A percentile compares a stretch with the other conserved stretches of the same genome.
phyloP scores from a whole-genome alignment of 1,140 invertebrate species.

The Helicoverpa zea region DNA sequence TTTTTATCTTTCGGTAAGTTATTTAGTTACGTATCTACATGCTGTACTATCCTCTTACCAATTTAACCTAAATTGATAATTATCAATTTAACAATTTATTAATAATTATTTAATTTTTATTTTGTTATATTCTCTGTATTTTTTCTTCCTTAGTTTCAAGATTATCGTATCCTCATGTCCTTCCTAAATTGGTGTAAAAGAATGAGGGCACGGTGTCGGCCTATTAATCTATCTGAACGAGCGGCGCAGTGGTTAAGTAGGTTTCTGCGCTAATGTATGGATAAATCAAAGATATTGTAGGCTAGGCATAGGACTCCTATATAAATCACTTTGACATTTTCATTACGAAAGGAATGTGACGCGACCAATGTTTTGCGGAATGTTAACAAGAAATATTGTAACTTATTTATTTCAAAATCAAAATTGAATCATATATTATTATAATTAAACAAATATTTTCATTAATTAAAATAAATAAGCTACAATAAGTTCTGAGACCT shows the following conservation, averaged over 20 bases:
- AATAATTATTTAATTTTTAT: too few species aligned
- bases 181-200: slow-evolving; percentile 13
- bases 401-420: background rate
- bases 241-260: slow-evolving; percentile 4
- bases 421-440: background rate
- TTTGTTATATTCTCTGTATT: too few species aligned
- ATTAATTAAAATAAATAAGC: background rate
- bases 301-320: slow-evolving; percentile 4
- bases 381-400: background rate
- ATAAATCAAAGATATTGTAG: slow-evolving; percentile 25
- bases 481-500: background rate
- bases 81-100: too few species aligned
- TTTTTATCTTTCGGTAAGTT: too few species aligned
- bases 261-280: slow-evolving; percentile 3
- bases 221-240: slow-evolving; percentile 28
- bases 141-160: too few species aligned
- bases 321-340: slow-evolving; percentile 21
- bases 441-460: background rate
- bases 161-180: too few species aligned
- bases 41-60: too few species aligned
- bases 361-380: background rate
- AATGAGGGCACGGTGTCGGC: slow-evolving; percentile 3
- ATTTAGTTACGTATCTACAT: too few species aligned
- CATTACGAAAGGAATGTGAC: slow-evolving; percentile 22
- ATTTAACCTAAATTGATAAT: too few species aligned